Conservation (phyloP, 2,888 invertebrate species). For the Eurytoma adleriae region DNA sequence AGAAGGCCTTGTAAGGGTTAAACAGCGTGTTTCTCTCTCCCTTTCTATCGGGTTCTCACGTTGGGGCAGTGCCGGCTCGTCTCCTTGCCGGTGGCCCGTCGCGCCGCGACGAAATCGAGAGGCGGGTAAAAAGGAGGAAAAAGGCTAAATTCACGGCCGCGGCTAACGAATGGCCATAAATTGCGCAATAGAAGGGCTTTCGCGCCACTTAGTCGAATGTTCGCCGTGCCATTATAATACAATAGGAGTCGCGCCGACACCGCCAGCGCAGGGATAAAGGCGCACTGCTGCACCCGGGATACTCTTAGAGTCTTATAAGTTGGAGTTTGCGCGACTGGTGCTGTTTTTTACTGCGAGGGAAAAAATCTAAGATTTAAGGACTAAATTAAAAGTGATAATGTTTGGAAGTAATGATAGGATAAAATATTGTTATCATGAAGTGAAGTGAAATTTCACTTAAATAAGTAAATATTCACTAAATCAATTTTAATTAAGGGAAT, state of each 20-base stretch:
- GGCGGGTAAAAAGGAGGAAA: background rate
- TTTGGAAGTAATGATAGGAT: too few relatives aligned
- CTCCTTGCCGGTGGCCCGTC: slow-evolving; percentile 4
- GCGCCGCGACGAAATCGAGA: slow-evolving; percentile 3
- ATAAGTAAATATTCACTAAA: too few relatives aligned
- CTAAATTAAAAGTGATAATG: too few relatives aligned
- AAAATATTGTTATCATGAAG: too few relatives aligned
- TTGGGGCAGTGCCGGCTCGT: background rate
- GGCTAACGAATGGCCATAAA: slow-evolving; percentile 69
- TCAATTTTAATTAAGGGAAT: too few relatives aligned
- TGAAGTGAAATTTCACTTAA: too few relatives aligned
- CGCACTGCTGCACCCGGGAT: background rate
- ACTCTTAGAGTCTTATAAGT: too few relatives aligned
- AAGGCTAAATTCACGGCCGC: slow-evolving; percentile 20
- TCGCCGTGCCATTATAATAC: slow-evolving; percentile 73
- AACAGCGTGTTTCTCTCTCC: slow-evolving; percentile 40
- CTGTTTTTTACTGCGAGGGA: too few relatives aligned
- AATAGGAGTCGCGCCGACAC: slow-evolving; percentile 63
- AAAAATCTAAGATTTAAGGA: too few relatives aligned
- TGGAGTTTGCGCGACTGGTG: too few relatives aligned
- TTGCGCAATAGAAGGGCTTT: slow-evolving; percentile 66
- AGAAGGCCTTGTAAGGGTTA: slow-evolving; percentile 46
- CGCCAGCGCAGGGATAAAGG: background rate
- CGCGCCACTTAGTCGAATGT: slow-evolving; percentile 64
- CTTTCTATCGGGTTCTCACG: slow-evolving; percentile 48